phyloP scores from a whole-genome alignment of 2,888 invertebrate genomes.

The Rhabditophanes sp. region DNA sequence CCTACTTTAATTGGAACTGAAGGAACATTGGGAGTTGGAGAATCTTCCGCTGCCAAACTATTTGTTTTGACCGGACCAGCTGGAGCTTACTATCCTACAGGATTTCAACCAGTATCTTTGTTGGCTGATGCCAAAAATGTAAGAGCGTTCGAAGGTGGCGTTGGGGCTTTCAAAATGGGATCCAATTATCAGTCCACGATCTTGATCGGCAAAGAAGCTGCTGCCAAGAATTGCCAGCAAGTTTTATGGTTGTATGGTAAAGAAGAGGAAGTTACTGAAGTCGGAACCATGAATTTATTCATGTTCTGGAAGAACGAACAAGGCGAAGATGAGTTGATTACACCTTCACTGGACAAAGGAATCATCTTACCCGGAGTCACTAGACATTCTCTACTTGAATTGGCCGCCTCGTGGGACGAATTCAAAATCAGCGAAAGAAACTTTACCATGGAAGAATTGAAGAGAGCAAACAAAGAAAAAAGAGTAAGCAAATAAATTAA shows the following conservation, averaged over 20 bases:
- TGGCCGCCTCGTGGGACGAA: constrained; percentile 66
- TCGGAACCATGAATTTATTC: constrained; percentile 95
- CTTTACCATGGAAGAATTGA: constrained; percentile 68
- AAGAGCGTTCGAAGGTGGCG: constrained; percentile 68
- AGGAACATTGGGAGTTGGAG: constrained; percentile 78
- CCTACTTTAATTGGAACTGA: constrained; percentile 92
- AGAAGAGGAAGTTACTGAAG: constrained; percentile 81
- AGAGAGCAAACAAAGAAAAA: constrained; percentile 59
- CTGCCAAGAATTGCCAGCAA: constrained; percentile 73
- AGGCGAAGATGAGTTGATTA: constrained; percentile 77
- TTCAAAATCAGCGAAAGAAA: constrained; percentile 63
- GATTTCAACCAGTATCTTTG: constrained; percentile 57
- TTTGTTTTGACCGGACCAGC: constrained; percentile 83
- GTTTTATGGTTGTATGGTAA: constrained; percentile 85
- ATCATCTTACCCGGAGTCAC: constrained; percentile 87
- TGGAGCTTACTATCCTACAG: constrained; percentile 67
- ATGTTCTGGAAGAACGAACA: constrained; percentile 68
- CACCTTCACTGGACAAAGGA: constrained; percentile 72
- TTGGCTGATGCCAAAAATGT: constrained; percentile 73
- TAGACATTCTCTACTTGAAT: constrained; percentile 66
- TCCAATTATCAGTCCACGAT: constrained; percentile 56
- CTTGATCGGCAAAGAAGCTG: constrained; percentile 53
- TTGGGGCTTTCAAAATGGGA: constrained; percentile 84
- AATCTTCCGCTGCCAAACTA: constrained; percentile 69
- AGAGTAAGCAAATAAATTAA: constrained; percentile 63